Base-by-base conservation (phyloP, 1,140 invertebrate genomes). In the Polypedilum pembai region DNA sequence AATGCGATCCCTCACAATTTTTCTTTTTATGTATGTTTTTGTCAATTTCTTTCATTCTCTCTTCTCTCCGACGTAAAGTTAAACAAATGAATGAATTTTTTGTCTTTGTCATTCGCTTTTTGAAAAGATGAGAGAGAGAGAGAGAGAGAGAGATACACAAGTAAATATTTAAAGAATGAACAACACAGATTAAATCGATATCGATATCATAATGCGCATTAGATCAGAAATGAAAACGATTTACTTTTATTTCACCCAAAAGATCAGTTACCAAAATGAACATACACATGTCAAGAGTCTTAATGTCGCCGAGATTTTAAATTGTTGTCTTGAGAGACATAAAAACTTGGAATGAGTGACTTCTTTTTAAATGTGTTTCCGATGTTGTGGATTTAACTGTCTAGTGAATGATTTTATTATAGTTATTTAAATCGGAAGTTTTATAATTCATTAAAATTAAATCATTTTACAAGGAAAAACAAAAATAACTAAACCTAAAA, bases 131-230 rank as follows among this genome's bases (percentile, higher is more conserved):
- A 15, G 15, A 45, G 41, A 45, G 10, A 10, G 10, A 41, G 40
- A 8, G 15, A 45, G 41, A 5, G 15, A 45, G 41, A 45, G 41
- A 45, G 15, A 45, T 12, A 66, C 65, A 69, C 8, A 69, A 69
- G 20, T 21, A 69, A 69, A 69, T 69, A 69, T 69, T 69, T 69
- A 69, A 69, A 69, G 17, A 69, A 20, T 69, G 65, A 69, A 21
- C 17, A 69, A 69, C 17, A 18, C 17, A 69, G 65, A 69, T 21
- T 20, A 69, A 69, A 69, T 69, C 65, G 65, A 69, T 69, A 69
- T 69, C 65, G 20, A 69, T 69, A 20, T 69, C 65, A 69, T 69
- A 69, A 69, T 69, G 65, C 65, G 65, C 65, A 69, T 21, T 69
- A 69, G 65, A 69, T 20, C 20, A 69, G 65, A 69, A 69, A 69